These are phyloP conservation scores for Ictalurus punctatus DNA, from an alignment of 2,113 vertebrate genomes.

Conservation along the genomic window DNA sequence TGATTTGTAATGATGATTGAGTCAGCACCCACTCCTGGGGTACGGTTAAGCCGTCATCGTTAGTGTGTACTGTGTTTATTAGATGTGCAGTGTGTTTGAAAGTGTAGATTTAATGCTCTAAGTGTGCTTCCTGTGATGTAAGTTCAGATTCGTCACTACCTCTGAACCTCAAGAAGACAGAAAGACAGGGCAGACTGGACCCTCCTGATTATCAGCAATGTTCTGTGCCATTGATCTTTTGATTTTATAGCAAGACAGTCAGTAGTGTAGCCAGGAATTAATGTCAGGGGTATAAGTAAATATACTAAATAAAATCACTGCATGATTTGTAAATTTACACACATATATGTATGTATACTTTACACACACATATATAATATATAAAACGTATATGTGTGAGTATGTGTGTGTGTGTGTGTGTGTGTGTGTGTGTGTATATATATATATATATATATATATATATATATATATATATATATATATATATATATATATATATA, in stretches of 20 bases:
- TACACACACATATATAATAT: too few relatives aligned
- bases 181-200: neutral
- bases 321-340: neutral
- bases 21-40: neutral
- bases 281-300: neutral
- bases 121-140: neutral
- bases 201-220: neutral
- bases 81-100: neutral
- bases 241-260: neutral
- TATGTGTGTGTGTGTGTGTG: too few relatives aligned
- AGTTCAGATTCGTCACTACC: neutral
- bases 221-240: neutral
- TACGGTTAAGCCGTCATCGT: neutral
- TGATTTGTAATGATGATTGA: constrained; percentile 11
- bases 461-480: too few relatives aligned
- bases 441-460: too few relatives aligned
- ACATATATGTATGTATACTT: too few relatives aligned
- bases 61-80: neutral
- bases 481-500: too few relatives aligned
- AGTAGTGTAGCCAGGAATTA: neutral
- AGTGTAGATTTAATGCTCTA: neutral
- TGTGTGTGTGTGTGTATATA: too few relatives aligned
- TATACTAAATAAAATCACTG: neutral
- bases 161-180: neutral
- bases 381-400: too few relatives aligned